Evolutionary conservation across 2,797 vertebrate species (phyloP), one percentile per base, ranked within the genome.

Genomic region (Emydoidea blandingii): DNA sequence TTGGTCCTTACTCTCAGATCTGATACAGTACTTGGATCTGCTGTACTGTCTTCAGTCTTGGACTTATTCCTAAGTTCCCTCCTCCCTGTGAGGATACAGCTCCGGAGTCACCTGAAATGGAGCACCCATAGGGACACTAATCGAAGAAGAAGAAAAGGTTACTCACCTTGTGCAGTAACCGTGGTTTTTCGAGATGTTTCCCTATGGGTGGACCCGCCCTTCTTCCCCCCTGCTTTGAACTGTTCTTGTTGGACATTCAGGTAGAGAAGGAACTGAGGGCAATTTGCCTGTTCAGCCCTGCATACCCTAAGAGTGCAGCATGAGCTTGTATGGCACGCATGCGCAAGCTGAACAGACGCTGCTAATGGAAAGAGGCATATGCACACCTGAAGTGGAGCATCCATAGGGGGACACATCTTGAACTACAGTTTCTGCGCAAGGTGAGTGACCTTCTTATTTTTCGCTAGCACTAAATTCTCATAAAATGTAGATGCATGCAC

Each of bases 401-500:
- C 62, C 34, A 65, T n/a, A 65, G 31, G 62, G 62, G 1, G 1
- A 19, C 16, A 19, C 34, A 65, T n/a, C 34, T 65, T 34, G 62
- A 65, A 65, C 62, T 34, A 65, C 62, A 65, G 34, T 65, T n/a
- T 16, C 34, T 65, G 34, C 8, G 9, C 62, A n/a, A 65, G 34
- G 34, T 65, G 62, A n/a, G 62, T n/a, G 57, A 65, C 18, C 5
- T 31, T n/a, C 5, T 31, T n/a, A 65, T 10, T 65, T n/a, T 83
- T 54, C 52, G 2, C 29, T 56, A 15, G 57, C 1, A 1, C 37
- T 65, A 11, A 65, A n/a, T 65, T n/a, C 16, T n/a, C 62, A 65
- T 65, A 65, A 65, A 65, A 21, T 2, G 7, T 21, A n/a, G 44
- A 41, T 19, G 10, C 1, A 12, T 0, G 1, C 8, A 2, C 50